Evolutionary conservation across 2,113 vertebrate genomes (phyloP), one percentile per base, ranked within the genome.

Genomic region (Lepus americanus): DNA sequence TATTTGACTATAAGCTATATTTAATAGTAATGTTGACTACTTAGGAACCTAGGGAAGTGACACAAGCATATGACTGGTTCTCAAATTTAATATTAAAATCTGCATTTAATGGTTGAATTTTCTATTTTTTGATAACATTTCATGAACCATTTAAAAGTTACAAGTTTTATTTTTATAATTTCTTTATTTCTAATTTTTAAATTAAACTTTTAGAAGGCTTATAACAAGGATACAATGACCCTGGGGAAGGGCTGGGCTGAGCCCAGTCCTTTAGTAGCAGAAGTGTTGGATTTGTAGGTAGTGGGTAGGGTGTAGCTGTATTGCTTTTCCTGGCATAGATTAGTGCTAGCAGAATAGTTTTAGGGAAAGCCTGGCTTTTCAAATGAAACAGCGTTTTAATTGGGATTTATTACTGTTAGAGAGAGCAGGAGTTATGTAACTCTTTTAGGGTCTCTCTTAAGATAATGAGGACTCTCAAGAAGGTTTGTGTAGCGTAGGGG

Each of bases 81-180:
- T 44, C 20, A 53, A n/a, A 72, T 66, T 22, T 44, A 77, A 74
- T 31, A 29, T 22, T 78, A 33, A 49, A 78, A 36, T 80, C 31
- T 74, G 3, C 74, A 66, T 66, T 88, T 88, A 89, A 69, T 76
- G 22, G 25, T 55, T 76, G 51, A 79, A 72, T 81, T 76, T 66
- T 23, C 1, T 67, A 80, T 55, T 31, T 91, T 64, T 83, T 66
- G 5, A 44, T 82, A 61, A 4, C 11, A 61, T 87, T 90, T 86
- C 23, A 67, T 74, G 55, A 90, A 55, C 6, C 49, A 51, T 78
- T 76, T 81, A 31, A 70, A 69, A 77, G 9, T 59, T 20, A 6
- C 49, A 13, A 55, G 31, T 78, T 94, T 78, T 33, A 76, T 61
- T 91, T 88, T 83, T 63, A 70, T 69, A 86, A 86, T 51, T 88